phyloP scores from a whole-genome alignment of 2,113 vertebrate species.

The Burhinus bistriatus region DNA sequence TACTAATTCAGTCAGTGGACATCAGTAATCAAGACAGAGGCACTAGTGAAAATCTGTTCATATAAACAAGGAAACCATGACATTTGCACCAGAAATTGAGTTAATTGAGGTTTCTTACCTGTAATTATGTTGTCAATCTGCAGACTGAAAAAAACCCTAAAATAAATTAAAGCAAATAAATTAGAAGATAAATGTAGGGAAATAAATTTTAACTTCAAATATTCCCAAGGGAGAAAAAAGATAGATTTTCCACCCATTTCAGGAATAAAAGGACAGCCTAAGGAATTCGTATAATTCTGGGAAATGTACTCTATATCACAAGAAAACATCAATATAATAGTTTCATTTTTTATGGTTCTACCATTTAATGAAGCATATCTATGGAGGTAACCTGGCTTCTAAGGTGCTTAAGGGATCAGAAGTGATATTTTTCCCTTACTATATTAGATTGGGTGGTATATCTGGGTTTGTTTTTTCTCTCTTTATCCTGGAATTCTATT shows the following conservation, averaged over 20 bases:
- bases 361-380: neutral
- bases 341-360: neutral
- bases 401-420: neutral
- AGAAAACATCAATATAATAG: neutral
- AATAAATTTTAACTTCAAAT: neutral
- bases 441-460: rapidly evolving
- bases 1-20: neutral
- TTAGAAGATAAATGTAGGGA: neutral
- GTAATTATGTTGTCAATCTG: neutral
- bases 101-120: neutral
- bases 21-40: neutral
- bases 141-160: neutral
- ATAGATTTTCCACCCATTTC: neutral
- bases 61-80: neutral
- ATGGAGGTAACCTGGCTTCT: neutral
- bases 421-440: neutral
- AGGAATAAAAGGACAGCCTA: neutral
- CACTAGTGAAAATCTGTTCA: neutral
- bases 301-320: neutral
- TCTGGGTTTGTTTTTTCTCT: neutral
- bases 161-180: neutral
- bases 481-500: neutral
- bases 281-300: neutral
- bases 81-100: neutral
- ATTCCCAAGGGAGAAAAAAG: neutral